Evolutionary conservation across 1,140 invertebrate genomes (phyloP), one percentile per base, ranked within the genome.

Genomic region (Eupeodes corollae): DNA sequence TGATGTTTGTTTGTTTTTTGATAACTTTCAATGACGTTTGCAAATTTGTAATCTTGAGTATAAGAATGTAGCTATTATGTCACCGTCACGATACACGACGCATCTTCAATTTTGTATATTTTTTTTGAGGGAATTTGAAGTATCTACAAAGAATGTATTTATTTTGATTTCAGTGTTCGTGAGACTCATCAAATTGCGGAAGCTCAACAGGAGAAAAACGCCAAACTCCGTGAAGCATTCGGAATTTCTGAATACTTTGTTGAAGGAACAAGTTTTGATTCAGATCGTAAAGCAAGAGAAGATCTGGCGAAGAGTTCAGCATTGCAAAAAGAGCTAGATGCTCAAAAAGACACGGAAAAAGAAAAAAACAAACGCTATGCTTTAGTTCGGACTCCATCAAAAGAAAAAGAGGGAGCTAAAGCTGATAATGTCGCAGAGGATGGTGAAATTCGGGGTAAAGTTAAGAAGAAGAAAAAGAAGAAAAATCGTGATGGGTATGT

Each of bases 181-280:
- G 92, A 96, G 61, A 95, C 89, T 39, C 93, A 98, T 73, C 88
- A 95, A 67, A 80, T 95, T 47, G 92, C 93, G 3, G 90, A 93
- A 70, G 91, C 92, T n/a, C 92, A 95, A 63, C 86, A 91, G 63
- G 86, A 93, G 60, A 96, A 97, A 70, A 98, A 98, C 77, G 87
- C 86, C 8, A 82, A 83, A 43, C 72, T 97, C 43, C 80, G 91
- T 39, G 87, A 92, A 64, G 93, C 93, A 1, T 96, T 98, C 69
- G 92, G 93, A 41, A 91, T 98, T 52, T 88, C 88, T 21, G 86
- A 91, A 51, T 83, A 84, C 58, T 98, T 95, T 73, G 85, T 93
- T 12, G 92, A 96, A 69, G 93, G 93, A 19, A 87, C 84, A 57
- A 93, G 91, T 58, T 79, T 96, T 65, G 91, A 96, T 73, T 82